These are phyloP conservation scores for Panthera uncia DNA, from an alignment of 2,113 vertebrate species.

Conservation along the genomic window DNA sequence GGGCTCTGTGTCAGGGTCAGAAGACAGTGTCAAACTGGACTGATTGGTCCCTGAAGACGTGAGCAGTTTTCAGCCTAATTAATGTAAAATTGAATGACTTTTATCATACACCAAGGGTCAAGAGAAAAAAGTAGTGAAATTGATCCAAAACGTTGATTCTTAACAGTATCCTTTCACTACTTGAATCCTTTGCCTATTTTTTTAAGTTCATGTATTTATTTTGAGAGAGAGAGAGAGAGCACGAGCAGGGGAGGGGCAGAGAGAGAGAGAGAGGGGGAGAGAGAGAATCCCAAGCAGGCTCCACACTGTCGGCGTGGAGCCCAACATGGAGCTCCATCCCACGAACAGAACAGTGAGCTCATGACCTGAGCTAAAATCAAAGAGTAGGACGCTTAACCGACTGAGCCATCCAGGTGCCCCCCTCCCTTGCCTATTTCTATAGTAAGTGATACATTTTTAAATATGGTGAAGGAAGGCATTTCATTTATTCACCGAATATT, in stretches of 20 bases:
- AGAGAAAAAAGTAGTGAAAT: neutral
- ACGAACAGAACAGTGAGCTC: no score
- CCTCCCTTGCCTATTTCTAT: neutral
- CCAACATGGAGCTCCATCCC: no score
- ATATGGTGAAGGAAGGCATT: neutral
- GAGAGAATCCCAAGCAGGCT: no score
- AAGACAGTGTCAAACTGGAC: neutral
- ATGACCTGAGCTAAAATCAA: no score
- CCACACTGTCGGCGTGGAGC: no score
- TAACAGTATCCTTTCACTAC: neutral
- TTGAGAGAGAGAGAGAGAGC: no score
- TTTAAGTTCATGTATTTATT: no score
- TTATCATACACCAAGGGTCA: neutral
- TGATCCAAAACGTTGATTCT: conserved; percentile 4
- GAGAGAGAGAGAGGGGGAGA: no score
- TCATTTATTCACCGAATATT: neutral
- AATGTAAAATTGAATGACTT: neutral
- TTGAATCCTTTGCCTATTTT: neutral
- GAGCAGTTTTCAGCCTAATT: neutral
- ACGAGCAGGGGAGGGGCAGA: no score
- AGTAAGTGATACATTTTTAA: neutral
- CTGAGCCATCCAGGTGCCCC: no score
- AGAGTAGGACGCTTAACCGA: no score
- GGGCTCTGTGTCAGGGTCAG: neutral
- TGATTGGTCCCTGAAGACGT: neutral